Evolutionary conservation across 2,888 invertebrate genomes (phyloP), one percentile per base, ranked within the genome.

Genomic region (Polyommatus icarus): DNA sequence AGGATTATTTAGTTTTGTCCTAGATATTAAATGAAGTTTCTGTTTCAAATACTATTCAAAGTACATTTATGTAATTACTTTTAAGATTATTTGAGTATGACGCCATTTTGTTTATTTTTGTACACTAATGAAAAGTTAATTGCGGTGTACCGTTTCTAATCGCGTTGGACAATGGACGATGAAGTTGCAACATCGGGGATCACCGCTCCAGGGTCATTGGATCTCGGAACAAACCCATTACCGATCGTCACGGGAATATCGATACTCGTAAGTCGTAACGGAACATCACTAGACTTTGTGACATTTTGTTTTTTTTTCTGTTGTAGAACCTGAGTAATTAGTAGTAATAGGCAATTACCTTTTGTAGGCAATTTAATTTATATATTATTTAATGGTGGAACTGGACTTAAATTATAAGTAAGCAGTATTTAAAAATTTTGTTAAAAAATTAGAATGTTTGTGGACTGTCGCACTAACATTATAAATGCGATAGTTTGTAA

Each of bases 211-310:
- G 29, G 67, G 67, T 67, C 67, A 67, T 67, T 67, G 29, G 61
- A 67, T 67, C 61, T 67, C 67, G 67, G 67, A 67, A 67, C 67
- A 67, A 67, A 67, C 67, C 67, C 67, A 67, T 67, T 67, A 67
- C 8, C 29, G 29, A 29, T 29, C 29, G 29, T 67, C 67, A 67
- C 67, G 67, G 67, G 67, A 67, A 61, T 18, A 29, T 67, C 67
- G 29, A 67, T 67, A 67, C 24, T 59, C 1, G 67, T 67, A 18
- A 67, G 12, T 59, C 1, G 67, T 67, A 18, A 32, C 29, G 29
- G 67, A 32, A 67, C 67, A 67, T 29, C 67, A 67, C 67, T 67
- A 67, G 29, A 67, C 29, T 67, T 67, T 67, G 18, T 67, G 67
- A 29, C 67, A 15, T 12, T 67, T 67, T 29, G 1, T 12, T 67